phyloP scores from a whole-genome alignment of 2,797 vertebrate species.

The Bovichtus diacanthus region DNA sequence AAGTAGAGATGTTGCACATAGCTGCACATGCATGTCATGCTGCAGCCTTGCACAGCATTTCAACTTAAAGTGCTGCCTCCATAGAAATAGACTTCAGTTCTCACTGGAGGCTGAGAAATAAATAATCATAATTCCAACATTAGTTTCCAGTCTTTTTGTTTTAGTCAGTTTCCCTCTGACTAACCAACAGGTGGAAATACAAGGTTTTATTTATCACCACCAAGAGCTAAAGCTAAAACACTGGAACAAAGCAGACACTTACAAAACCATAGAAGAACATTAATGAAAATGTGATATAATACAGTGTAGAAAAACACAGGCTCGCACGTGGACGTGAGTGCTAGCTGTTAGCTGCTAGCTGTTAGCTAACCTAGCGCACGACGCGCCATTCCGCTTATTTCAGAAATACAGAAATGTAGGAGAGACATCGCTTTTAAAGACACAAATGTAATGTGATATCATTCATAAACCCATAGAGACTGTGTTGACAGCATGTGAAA shows the following conservation, averaged over 20 bases:
- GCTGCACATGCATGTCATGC: no score
- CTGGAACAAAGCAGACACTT: not conserved
- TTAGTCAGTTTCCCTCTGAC: constrained; percentile 4
- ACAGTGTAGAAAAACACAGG: no score
- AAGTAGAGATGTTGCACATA: no score
- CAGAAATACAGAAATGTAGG: not conserved
- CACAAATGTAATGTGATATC: no score
- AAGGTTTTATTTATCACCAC: not conserved
- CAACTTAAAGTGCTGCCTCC: constrained; percentile 15
- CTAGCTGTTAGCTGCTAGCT: not conserved
- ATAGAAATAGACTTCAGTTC: constrained; percentile 18
- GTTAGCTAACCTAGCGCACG: not conserved
- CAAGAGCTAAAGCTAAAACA: not conserved
- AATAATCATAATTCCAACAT: constrained; percentile 20
- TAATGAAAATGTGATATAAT: no score
- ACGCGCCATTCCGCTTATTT: not conserved
- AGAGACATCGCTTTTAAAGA: not conserved
- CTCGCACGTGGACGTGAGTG: no score
- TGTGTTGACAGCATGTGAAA: no score
- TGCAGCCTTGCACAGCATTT: constrained; percentile 6
- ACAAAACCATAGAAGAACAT: not conserved
- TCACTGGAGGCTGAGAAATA: constrained; percentile 13
- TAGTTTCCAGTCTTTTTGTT: not conserved
- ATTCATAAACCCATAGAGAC: not conserved
- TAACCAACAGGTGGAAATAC: constrained; percentile 7